A percentile compares a stretch with the other conserved stretches of the same genome.
phyloP scores from a whole-genome alignment of 1,140 invertebrate species.

The Arion vulgaris region DNA sequence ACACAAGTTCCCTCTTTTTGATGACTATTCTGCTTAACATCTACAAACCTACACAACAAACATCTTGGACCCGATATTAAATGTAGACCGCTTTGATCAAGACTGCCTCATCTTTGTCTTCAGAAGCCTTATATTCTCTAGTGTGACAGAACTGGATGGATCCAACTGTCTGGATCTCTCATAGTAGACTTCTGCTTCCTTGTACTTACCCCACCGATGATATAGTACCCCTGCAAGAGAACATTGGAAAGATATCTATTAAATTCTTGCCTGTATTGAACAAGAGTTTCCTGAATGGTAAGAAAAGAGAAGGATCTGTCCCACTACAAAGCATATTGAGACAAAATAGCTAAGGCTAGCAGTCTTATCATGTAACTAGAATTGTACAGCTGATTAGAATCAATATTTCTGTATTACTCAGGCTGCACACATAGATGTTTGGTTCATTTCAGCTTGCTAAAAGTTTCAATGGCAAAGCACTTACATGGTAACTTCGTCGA shows the following conservation, averaged over 20 bases:
- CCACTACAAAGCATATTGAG: not conserved
- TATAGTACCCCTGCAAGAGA: constrained; percentile 85
- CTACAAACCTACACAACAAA: no score
- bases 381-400: not conserved
- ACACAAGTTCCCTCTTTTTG: no score
- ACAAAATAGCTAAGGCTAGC: not conserved
- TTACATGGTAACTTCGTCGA: not conserved
- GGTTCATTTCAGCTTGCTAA: no score
- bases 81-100: not conserved
- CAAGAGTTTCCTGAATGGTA: not conserved
- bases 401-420: not conserved
- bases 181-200: constrained; percentile 84
- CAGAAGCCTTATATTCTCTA: constrained; percentile 78
- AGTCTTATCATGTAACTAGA: not conserved
- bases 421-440: not conserved
- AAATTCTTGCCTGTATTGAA: not conserved
- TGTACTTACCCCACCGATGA: constrained; percentile 90
- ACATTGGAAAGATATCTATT: not conserved
- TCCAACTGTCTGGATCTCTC: constrained; percentile 82
- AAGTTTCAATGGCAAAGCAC: no score
- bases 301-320: not conserved
- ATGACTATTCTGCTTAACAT: no score
- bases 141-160: constrained; percentile 70
- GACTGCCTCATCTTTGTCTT: constrained; percentile 55
- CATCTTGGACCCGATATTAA: no score